Evolutionary conservation across 2,888 invertebrate genomes (phyloP), one percentile per base, ranked within the genome.

Genomic region (Phortica magna): DNA sequence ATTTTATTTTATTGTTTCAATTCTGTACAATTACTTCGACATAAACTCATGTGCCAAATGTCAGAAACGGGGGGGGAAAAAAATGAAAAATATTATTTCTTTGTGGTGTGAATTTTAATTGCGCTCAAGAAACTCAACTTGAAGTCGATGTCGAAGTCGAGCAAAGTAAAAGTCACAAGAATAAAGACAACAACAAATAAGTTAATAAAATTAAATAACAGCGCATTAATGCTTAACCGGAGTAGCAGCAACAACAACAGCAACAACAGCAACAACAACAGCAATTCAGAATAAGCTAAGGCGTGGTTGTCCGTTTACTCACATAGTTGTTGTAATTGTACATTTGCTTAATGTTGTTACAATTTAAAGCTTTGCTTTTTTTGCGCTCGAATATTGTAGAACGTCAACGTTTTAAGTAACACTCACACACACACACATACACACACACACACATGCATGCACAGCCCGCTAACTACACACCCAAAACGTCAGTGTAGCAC

Each of bases 151-250:
- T 65, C 14, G 31, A 65, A 10, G 22, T 12, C 10, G 31, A 53
- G 53, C 31, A 55, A 71, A 71, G 70, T 71, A 71, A 71, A 71
- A 71, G 70, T 71, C 70, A 71, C 55, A 71, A 48, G 31, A 65
- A 65, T 39, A 65, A 65, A 65, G 19, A 61, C 9, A 22, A 12
- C 42, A 43, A 48, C 14, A 71, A 71, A 17, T n/a, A 70, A 68
- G 22, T 12, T 31, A 31, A 48, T 22, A 53, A 71, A 71, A 31
- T 31, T 14, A 71, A 75, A 75, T 57, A 43, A 75, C 59, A 48
- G 57, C 67, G 31, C 31, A 75, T 57, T 43, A 75, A 53, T 22
- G 48, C 31, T 65, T 61, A 31, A 31, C 53, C 5, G 71, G 5
- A 71, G 43, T 10, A 71, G 12, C 42, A 22, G 64, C 12, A 59